Conservation (phyloP, 2,888 invertebrate species). For the Spicauda simplicius region DNA sequence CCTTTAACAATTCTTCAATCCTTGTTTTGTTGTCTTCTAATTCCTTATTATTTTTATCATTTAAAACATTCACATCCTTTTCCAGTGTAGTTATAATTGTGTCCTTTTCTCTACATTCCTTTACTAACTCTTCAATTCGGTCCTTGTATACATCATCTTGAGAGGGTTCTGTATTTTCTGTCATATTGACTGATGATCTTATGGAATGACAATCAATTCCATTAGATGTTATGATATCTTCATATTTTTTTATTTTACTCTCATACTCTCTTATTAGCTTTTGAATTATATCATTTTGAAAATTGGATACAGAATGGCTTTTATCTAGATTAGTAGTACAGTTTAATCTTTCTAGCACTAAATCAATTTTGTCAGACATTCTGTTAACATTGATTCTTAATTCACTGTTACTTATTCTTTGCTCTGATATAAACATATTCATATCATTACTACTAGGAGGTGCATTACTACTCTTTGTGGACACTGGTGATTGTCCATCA, state of each 20-base stretch:
- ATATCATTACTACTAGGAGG: constrained; percentile 51
- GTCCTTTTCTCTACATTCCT: constrained; percentile 44
- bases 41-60: constrained; percentile 13
- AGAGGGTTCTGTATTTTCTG: constrained; percentile 11
- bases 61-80: constrained; percentile 41
- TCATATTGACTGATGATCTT: constrained; percentile 26
- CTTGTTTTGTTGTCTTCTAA: constrained; percentile 6
- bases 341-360: constrained; percentile 60
- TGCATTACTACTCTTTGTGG: constrained; percentile 44
- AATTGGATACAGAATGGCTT: constrained; percentile 42
- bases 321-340: constrained; percentile 48
- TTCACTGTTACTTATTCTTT: constrained; percentile 73
- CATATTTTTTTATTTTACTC: constrained; percentile 70
- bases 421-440: constrained; percentile 65
- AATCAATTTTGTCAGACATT: constrained; percentile 69
- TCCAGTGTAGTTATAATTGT: constrained; percentile 35
- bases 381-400: constrained; percentile 71
- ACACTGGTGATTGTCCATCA: constrained; percentile 36
- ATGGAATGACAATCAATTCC: constrained; percentile 45
- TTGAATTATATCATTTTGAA: constrained; percentile 61
- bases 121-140: constrained; percentile 14
- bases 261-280: constrained; percentile 74
- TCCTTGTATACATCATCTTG: background rate
- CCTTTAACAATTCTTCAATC: background rate
- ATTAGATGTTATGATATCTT: constrained; percentile 59